Percentiles rank a stretch among this genome's conserved stretches.
Conservation (phyloP, 2,888 invertebrate species). For the Caenorhabditis imperialis region DNA sequence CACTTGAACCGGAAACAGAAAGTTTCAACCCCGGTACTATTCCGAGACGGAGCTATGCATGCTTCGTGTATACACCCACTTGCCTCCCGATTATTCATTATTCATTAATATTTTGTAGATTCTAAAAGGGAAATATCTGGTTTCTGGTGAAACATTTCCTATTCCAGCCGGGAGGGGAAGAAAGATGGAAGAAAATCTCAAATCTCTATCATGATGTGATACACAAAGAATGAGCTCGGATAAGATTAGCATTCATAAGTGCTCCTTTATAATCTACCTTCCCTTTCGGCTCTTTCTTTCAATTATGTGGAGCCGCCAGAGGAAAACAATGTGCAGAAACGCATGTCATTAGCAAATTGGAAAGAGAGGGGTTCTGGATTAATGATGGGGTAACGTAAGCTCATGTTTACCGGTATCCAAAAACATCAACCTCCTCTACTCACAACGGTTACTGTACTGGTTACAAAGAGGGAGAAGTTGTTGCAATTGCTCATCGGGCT, state of each 20-base stretch:
- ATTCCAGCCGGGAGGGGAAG: too few relatives aligned
- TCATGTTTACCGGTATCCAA: conserved; percentile 19
- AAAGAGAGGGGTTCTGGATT: conserved; percentile 31
- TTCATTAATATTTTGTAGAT: conserved; percentile 35
- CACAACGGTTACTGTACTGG: too few relatives aligned
- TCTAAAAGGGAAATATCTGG: too few relatives aligned
- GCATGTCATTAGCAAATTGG: conserved; percentile 43
- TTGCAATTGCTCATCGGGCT: conserved; percentile 44
- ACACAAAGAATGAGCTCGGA: too few relatives aligned
- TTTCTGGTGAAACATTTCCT: too few relatives aligned
- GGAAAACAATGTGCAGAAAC: conserved; percentile 35
- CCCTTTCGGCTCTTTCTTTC: conserved; percentile 5
- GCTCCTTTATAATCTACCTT: too few relatives aligned
- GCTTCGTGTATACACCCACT: conserved; percentile 23
- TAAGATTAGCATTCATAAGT: too few relatives aligned
- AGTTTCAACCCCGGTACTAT: too few relatives aligned
- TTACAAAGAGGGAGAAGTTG: conserved; percentile 8
- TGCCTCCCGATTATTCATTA: conserved; percentile 26
- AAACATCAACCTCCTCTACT: too few relatives aligned
- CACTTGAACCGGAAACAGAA: conserved; percentile 41
- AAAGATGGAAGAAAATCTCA: too few relatives aligned
- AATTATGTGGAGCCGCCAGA: conserved; percentile 28
- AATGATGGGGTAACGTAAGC: conserved; percentile 28
- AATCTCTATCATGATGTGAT: too few relatives aligned
- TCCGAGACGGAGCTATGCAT: background rate